phyloP scores from a whole-genome alignment of 2,888 invertebrate genomes.

The Hydropsyche betteni region DNA sequence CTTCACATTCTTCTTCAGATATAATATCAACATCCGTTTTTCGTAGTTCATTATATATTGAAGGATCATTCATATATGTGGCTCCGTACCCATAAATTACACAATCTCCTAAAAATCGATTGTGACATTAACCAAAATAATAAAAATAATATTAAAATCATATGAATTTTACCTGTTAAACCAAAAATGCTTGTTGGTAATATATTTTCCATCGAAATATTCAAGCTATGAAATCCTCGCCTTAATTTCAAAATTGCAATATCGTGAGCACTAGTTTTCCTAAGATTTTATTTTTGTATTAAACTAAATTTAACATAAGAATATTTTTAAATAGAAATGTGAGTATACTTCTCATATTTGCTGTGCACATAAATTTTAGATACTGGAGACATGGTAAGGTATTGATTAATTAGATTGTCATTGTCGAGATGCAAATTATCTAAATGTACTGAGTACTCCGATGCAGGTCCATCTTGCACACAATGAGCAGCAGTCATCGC shows the following conservation, averaged over 20 bases:
- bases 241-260: conserved; percentile 59
- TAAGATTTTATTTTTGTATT: not conserved
- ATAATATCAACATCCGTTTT: conserved; percentile 58
- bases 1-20: conserved; percentile 59
- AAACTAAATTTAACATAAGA: not conserved
- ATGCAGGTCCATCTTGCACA: conserved; percentile 53
- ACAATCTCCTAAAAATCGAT: conserved; percentile 57
- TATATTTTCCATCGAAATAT: conserved; percentile 55
- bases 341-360: conserved; percentile 58
- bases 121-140: not conserved
- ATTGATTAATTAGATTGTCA: conserved; percentile 53
- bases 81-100: conserved; percentile 61
- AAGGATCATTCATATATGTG: conserved; percentile 53
- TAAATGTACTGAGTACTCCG: conserved; percentile 56
- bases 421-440: conserved; percentile 54
- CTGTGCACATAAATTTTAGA: conserved; percentile 57
- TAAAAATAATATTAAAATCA: not conserved
- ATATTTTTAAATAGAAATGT: conserved; percentile 23
- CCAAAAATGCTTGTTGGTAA: conserved; percentile 61
- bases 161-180: conserved; percentile 57
- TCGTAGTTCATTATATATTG: conserved; percentile 55
- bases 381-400: conserved; percentile 55
- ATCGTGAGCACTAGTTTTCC: conserved; percentile 58
- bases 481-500: conserved; percentile 64
- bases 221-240: conserved; percentile 55